Conservation (phyloP, 2,113 vertebrate genomes). For the Gallinago media region DNA sequence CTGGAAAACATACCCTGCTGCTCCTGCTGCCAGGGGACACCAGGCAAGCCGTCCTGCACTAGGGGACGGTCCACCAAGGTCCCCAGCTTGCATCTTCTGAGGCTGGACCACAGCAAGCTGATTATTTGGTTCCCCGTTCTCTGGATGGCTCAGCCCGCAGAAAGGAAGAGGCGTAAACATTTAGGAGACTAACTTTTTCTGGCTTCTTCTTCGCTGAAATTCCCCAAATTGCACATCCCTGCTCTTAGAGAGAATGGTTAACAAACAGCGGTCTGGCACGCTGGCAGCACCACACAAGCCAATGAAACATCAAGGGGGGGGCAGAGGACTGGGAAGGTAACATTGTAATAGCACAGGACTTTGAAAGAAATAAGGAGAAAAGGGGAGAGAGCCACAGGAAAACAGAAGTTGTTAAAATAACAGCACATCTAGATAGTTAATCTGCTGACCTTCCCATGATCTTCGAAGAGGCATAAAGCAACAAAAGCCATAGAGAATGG, state of each 20-base stretch:
- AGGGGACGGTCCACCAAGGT: not conserved
- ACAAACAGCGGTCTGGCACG: not conserved
- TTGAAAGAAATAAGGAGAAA: not conserved
- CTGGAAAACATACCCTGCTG: not conserved
- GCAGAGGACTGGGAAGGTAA: not conserved
- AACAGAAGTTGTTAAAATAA: not conserved
- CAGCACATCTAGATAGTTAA: not conserved
- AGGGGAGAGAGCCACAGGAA: not conserved
- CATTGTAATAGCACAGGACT: not conserved
- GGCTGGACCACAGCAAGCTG: not conserved
- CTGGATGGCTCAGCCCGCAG: not conserved
- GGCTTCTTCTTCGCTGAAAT: not conserved
- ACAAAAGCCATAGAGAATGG: not conserved
- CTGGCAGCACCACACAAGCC: not conserved
- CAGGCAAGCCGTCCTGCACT: not conserved
- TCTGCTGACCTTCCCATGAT: not conserved
- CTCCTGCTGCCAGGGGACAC: not conserved
- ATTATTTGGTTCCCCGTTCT: not conserved
- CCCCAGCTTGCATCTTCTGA: not conserved
- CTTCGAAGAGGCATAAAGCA: accelerated
- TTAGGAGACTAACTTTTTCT: not conserved
- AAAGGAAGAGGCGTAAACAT: not conserved
- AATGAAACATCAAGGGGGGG: not conserved
- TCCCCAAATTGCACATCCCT: not conserved
- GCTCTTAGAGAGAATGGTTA: not conserved